A percentile compares a stretch with the other conserved stretches of the same genome.
These are phyloP conservation scores for Drosophila littoralis DNA, from an alignment of 1,140 invertebrate species.

Conservation along the genomic window DNA sequence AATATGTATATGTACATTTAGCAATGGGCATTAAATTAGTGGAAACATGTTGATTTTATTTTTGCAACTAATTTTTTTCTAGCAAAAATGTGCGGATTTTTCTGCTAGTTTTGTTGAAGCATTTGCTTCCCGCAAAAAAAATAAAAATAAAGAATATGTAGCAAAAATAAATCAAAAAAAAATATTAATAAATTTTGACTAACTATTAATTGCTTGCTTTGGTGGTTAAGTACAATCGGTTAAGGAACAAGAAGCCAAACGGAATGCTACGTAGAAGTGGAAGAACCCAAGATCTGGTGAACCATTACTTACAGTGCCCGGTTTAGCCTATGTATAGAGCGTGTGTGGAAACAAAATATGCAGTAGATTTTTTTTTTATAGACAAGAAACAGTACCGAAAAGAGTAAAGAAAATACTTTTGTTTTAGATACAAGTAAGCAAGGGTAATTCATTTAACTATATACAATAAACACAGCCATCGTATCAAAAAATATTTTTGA, in stretches of 20 bases:
- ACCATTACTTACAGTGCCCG: slow-evolving; percentile 89
- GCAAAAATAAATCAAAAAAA: slow-evolving; percentile 20
- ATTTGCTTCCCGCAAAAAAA: slow-evolving; percentile 4
- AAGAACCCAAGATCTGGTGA: slow-evolving; percentile 61
- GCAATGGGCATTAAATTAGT: slow-evolving; percentile 47
- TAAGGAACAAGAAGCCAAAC: slow-evolving; percentile 46
- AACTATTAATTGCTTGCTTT: slow-evolving; percentile 29
- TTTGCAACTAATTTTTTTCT: slow-evolving; percentile 7
- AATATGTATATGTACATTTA: slow-evolving; percentile 42
- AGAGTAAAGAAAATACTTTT: slow-evolving; percentile 79
- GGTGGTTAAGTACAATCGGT: slow-evolving; percentile 41
- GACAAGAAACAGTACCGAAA: slow-evolving; percentile 72
- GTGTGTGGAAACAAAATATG: slow-evolving; percentile 74
- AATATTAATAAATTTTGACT: slow-evolving; percentile 6
- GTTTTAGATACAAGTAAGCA: slow-evolving; percentile 71
- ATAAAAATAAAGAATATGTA: neutral
- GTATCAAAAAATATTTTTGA: slow-evolving; percentile 3
- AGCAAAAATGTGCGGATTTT: slow-evolving; percentile 3
- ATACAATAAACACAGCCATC: slow-evolving; percentile 56
- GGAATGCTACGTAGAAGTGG: slow-evolving; percentile 55
- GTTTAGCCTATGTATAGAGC: slow-evolving; percentile 87
- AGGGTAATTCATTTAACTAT: slow-evolving; percentile 42
- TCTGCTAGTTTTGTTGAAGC: slow-evolving; percentile 21
- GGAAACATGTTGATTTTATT: slow-evolving; percentile 19
- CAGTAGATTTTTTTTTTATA: slow-evolving; percentile 60